Percentiles rank a stretch among this genome's conserved stretches.
phyloP scores from a whole-genome alignment of 2,113 vertebrate genomes.

The Psephotus haematonotus region DNA sequence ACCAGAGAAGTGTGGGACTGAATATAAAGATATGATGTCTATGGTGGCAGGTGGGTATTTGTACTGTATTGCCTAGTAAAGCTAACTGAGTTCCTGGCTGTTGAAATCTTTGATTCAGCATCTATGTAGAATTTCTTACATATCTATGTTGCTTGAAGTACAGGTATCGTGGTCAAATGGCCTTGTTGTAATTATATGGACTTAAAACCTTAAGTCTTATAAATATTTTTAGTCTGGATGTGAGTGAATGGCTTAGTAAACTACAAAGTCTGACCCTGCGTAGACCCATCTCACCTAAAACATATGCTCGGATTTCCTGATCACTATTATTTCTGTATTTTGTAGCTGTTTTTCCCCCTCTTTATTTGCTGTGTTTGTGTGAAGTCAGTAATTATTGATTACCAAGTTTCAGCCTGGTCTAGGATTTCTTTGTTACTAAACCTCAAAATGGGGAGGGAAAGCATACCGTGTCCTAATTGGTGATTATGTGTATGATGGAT shows the following conservation, averaged over 20 bases:
- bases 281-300: not conserved
- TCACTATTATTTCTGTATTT: not conserved
- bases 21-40: not conserved
- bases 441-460: not conserved
- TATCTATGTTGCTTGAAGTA: not conserved
- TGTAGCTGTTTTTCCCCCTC: not conserved
- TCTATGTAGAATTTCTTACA: not conserved
- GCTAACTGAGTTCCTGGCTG: not conserved
- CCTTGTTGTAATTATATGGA: rapidly evolving
- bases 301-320: not conserved
- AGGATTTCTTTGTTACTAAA: not conserved
- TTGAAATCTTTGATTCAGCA: not conserved
- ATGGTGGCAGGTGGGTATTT: not conserved
- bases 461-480: not conserved
- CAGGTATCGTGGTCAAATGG: not conserved
- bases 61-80: not conserved
- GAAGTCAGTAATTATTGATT: not conserved
- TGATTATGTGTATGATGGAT: rapidly evolving
- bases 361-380: not conserved
- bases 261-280: not conserved
- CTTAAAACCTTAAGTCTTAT: not conserved
- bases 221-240: not conserved
- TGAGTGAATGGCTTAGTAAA: not conserved
- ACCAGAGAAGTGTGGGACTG: not conserved
- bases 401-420: not conserved